phyloP scores from a whole-genome alignment of 1,140 invertebrate genomes.

The Melipona quadrifasciata region DNA sequence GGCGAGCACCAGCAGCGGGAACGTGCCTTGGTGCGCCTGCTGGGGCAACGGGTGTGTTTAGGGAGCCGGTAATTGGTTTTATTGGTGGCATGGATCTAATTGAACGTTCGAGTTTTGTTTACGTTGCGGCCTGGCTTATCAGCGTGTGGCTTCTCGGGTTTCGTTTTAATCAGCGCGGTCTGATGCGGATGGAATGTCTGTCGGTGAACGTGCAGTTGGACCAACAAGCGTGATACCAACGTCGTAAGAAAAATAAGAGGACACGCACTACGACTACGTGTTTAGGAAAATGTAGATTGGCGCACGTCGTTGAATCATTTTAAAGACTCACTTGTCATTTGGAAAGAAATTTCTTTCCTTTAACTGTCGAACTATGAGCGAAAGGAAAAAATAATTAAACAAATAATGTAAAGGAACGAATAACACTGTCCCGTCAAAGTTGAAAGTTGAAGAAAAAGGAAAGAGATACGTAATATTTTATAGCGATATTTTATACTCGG shows the following conservation, averaged over 20 bases:
- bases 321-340: too few relatives aligned
- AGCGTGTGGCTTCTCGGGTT: background rate
- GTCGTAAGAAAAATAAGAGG: too few relatives aligned
- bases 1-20: slow-evolving; percentile 85
- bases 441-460: background rate
- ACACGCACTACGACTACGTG: too few relatives aligned
- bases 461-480: too few relatives aligned
- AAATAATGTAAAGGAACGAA: background rate
- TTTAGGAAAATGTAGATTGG: too few relatives aligned
- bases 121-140: background rate
- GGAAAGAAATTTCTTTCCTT: too few relatives aligned
- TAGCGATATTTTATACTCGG: too few relatives aligned
- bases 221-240: background rate
- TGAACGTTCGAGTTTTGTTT: slow-evolving; percentile 19
- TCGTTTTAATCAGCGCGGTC: background rate
- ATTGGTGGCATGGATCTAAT: background rate
- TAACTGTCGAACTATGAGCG: too few relatives aligned
- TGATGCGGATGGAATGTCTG: background rate
- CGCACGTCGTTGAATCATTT: too few relatives aligned
- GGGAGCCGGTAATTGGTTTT: background rate
- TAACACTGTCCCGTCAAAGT: background rate
- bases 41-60: slow-evolving; percentile 93
- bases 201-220: background rate
- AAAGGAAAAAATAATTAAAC: too few relatives aligned
- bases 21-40: slow-evolving; percentile 93